phyloP scores from a whole-genome alignment of 2,797 vertebrate species.

The Varecia variegata region DNA sequence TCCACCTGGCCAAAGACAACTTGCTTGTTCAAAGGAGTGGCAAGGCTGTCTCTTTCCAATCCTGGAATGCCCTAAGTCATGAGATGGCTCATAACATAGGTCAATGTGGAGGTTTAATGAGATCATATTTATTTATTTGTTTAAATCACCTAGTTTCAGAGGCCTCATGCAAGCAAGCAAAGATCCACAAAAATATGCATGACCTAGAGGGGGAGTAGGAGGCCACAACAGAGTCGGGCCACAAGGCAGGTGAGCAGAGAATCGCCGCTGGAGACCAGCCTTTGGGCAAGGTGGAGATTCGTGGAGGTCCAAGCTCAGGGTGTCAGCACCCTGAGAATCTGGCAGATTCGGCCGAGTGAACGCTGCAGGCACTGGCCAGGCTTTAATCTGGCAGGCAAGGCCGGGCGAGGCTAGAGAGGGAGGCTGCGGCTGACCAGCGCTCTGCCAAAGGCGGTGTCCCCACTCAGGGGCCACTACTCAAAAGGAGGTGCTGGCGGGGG shows the following conservation, averaged over 20 bases:
- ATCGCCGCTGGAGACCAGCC: neutral
- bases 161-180: neutral
- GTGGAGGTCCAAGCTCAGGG: neutral
- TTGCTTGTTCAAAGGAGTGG: neutral
- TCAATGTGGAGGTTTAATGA: neutral
- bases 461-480: neutral
- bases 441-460: neutral
- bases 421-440: neutral
- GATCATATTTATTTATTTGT: neutral
- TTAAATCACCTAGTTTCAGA: neutral
- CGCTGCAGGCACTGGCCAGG: neutral
- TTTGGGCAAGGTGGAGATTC: rapidly evolving
- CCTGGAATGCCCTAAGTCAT: neutral
- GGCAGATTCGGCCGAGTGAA: neutral
- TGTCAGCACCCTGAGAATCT: neutral
- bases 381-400: neutral
- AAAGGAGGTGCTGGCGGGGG: neutral
- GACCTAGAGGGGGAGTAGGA: neutral
- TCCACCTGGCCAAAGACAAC: neutral
- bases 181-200: neutral
- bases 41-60: neutral
- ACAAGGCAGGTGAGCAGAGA: neutral
- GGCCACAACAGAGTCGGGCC: too few species aligned
- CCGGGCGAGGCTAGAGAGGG: neutral
- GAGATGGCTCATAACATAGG: neutral